A percentile compares a stretch with the other conserved stretches of the same genome.
These are phyloP conservation scores for Myotis yumanensis DNA, from an alignment of 2,113 vertebrate species.

Conservation along the genomic window DNA sequence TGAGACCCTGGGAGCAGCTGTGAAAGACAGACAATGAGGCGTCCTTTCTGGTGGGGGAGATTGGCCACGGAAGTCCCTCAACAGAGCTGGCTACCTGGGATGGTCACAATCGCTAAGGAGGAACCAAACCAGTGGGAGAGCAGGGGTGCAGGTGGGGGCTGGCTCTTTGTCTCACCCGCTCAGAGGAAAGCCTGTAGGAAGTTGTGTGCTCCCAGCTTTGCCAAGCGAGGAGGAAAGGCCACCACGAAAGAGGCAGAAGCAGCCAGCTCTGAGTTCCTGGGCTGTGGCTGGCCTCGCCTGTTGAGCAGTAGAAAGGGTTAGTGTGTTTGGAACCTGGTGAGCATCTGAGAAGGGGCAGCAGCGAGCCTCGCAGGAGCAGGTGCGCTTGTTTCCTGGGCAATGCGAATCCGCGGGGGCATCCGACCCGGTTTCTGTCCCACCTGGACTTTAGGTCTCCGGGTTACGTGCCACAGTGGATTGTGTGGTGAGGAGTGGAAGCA, in stretches of 20 bases:
- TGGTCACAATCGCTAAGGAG: no score
- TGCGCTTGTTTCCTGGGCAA: rapidly evolving
- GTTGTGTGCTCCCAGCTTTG: neutral
- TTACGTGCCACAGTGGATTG: neutral
- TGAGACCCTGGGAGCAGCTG: neutral
- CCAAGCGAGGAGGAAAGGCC: neutral
- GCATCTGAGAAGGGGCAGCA: neutral
- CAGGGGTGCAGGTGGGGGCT: rapidly evolving
- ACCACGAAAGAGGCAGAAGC: neutral
- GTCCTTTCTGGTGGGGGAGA: neutral
- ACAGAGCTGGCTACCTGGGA: neutral
- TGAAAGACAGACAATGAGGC: neutral
- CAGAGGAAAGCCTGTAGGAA: neutral
- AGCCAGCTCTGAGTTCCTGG: neutral
- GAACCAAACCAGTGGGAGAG: neutral
- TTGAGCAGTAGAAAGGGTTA: neutral
- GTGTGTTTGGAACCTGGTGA: neutral
- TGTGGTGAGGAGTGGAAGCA: neutral
- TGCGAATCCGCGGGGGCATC: neutral
- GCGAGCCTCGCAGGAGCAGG: neutral
- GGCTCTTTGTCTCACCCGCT: neutral
- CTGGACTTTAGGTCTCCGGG: neutral
- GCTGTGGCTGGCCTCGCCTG: neutral
- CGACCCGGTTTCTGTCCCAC: neutral
- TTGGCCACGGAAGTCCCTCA: neutral